phyloP scores from a whole-genome alignment of 1,140 invertebrate genomes.

The Pentalonia nigronervosa region DNA sequence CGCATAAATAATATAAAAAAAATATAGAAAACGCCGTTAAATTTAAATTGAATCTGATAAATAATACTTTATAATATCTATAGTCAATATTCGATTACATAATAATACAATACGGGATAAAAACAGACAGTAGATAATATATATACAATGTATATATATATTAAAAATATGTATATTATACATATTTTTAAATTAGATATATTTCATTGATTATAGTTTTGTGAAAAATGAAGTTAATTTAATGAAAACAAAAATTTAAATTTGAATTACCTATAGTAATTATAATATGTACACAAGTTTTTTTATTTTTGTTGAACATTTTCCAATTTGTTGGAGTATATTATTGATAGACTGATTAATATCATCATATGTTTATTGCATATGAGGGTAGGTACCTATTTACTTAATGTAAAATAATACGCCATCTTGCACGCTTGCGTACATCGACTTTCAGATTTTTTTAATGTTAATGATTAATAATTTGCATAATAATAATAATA shows the following conservation, averaged over 20 bases:
- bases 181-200: not conserved
- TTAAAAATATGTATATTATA: no score
- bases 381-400: not conserved
- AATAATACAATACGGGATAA: not conserved
- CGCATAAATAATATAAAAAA: not conserved
- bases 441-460: not conserved
- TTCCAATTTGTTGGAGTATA: no score
- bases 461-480: not conserved
- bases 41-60: not conserved
- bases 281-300: no score
- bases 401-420: not conserved
- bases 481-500: not conserved
- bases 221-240: no score
- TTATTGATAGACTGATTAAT: no score
- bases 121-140: not conserved
- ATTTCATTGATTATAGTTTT: not conserved
- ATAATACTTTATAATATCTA: not conserved
- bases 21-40: not conserved
- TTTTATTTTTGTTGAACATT: no score
- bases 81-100: not conserved
- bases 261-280: no score
- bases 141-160: no score
- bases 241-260: no score
- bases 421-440: not conserved
- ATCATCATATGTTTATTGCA: no score